Evolutionary conservation across 2,888 invertebrate species (phyloP), one percentile per base, ranked within the genome.

Genomic region (Lasioglossum malachurum): DNA sequence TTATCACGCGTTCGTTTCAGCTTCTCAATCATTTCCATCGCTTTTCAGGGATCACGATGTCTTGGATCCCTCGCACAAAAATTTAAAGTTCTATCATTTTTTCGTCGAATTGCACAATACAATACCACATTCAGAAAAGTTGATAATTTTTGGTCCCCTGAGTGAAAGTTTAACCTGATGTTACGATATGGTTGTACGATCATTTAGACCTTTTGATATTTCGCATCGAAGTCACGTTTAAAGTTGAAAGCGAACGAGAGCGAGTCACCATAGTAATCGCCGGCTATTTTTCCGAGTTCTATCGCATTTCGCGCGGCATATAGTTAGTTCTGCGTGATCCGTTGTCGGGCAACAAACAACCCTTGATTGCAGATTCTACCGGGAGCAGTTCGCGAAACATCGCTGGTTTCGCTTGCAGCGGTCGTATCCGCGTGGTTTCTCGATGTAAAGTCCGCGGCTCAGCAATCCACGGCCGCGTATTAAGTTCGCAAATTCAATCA

Each of bases 251-350:
- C 53, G 4, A 57, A 57, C 53, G 53, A 53, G 23, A 53, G n/a
- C 23, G 23, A 57, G n/a, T 57, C 23, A 23, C 57, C 10, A n/a
- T 12, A 57, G 57, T 57, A 57, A 57, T 57, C 57, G 53, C 3
- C 53, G 3, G 23, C 10, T 57, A n/a, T 57, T 57, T 57, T 57
- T 57, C n/a, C n/a, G 57, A n/a, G 57, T 57, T 57, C n/a, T n/a
- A 57, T 57, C 57, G n/a, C 57, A n/a, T 57, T n/a, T 57, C 57
- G n/a, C n/a, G 57, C n/a, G 57, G 23, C n/a, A 57, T n/a, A n/a
- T 3, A 53, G 53, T 57, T 57, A 31, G 16, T 8, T 64, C 31
- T 7, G 19, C 31, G 16, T 31, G 64, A 64, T 31, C 64, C 64
- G 64, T 64, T 31, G 16, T 23, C 53, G 23, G 10, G 57, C 31